Evolutionary conservation across 2,113 vertebrate genomes (phyloP), one percentile per base, ranked within the genome.

Genomic region (Plotosus lineatus): DNA sequence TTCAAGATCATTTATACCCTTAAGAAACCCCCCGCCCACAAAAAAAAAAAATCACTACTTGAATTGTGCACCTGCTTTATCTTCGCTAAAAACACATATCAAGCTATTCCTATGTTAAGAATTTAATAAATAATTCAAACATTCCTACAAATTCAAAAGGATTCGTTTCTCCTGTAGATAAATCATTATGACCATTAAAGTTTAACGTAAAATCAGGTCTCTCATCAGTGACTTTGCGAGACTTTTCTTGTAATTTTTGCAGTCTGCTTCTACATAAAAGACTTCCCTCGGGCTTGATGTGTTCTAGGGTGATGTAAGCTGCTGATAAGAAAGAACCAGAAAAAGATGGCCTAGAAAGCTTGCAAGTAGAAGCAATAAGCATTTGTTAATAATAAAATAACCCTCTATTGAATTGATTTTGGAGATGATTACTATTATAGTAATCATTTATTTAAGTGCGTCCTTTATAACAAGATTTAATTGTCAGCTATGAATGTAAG

Each of bases 291-390:
- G 55, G 73, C 36, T 58, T 72, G 48, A 28, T 51, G 55, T 51
- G 44, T 51, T 78, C 46, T 65, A 77, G 42, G 36, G 31, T 84
- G 73, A 84, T 77, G 83, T 69, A 84, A 81, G 55, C 44, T 28
- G 31, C 56, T 65, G 73, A 73, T 65, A 81, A 69, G 46, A 66
- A 46, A 33, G 28, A 44, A 71, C 46, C 65, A 65, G 65, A 50
- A 1, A 51, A 75, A 46, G 77, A 78, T 80, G 68, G 7, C 51
- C 42, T 7, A 1, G 48, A 81, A 77, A 42, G 11, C 33, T 63
- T 60, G 6, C 56, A 55, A 12, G 14, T 51, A 44, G 23, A n/a
- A 19, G 73, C n/a, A 3, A 7, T 71, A 51, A n/a, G 55, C 40
- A 26, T 40, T 28, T 53, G 28, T 56, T 0, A 4, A 14, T 76